These are phyloP conservation scores for Listrodromus nycthemerus DNA, from an alignment of 2,888 invertebrate species.

Conservation along the genomic window DNA sequence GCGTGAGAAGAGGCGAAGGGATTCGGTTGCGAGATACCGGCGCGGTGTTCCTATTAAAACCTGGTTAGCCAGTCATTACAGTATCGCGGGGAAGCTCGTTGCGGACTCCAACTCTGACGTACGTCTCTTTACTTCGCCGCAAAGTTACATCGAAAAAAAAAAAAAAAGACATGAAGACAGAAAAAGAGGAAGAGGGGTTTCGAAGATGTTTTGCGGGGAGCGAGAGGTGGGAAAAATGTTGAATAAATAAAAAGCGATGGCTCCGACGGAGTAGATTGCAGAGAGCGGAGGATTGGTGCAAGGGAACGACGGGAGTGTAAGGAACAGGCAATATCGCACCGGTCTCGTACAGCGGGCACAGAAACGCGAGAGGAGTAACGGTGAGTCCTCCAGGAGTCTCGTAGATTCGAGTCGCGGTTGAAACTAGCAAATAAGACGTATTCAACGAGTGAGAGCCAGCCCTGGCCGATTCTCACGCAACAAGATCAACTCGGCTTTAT, in stretches of 20 bases:
- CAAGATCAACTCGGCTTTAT: slow-evolving; percentile 58
- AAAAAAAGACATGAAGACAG: slow-evolving; percentile 2
- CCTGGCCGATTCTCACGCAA: slow-evolving; percentile 65
- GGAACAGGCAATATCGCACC: slow-evolving; percentile 18
- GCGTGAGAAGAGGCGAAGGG: slow-evolving; percentile 59
- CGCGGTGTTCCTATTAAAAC: slow-evolving; percentile 76
- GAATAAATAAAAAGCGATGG: slow-evolving; percentile 20
- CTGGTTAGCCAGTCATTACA: slow-evolving; percentile 77
- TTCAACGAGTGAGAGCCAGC: slow-evolving; percentile 50
- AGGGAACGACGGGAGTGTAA: slow-evolving; percentile 17
- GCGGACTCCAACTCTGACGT: slow-evolving; percentile 52
- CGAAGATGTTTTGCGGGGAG: background rate
- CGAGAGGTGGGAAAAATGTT: background rate
- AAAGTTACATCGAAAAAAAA: slow-evolving; percentile 12
- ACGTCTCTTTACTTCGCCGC: slow-evolving; percentile 14
- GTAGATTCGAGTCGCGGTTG: slow-evolving; percentile 61
- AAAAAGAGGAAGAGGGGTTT: background rate
- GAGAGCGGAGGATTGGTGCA: slow-evolving; percentile 30
- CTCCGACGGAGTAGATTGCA: background rate
- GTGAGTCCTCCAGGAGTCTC: slow-evolving; percentile 54
- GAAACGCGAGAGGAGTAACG: slow-evolving; percentile 59
- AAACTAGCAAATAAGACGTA: slow-evolving; percentile 59
- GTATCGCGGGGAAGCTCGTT: slow-evolving; percentile 63
- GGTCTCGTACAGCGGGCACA: slow-evolving; percentile 17
- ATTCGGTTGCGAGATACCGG: slow-evolving; percentile 72